Base-by-base conservation (phyloP, 2,888 invertebrate species). In the Leucoptera coffeella region DNA sequence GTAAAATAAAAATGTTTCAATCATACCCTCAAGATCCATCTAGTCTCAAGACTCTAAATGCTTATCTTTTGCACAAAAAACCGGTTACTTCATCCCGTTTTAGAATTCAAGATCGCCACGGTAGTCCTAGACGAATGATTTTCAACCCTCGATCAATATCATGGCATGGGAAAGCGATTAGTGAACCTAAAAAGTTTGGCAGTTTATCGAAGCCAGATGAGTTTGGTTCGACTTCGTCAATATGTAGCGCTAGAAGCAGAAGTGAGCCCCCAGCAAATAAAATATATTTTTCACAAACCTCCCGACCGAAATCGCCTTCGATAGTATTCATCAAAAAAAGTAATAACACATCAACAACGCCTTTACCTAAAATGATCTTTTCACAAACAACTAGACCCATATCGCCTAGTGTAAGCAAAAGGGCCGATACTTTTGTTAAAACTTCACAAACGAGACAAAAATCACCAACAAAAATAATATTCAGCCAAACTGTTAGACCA, bases 41-140 rank as follows among this genome's bases (percentile, higher is more conserved):
- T 33, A 61, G 74, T 15, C 77, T 81, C 30, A 78, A 80, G 28
- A 74, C 77, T 6, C 48, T 80, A 33, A 80, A 77, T 42, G 67
- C 78, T 15, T 86, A 84, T 43, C 59, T 84, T 21, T 71, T 76
- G 22, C 74, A 81, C 38, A 78, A 81, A 34, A 78, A 77, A 41
- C 82, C 85, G 4, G 84, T 85, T 0, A 76, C 79, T 2, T 75
- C 81, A 36, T 85, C 85, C 2, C 78, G 80, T 39, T 85, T 86
- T 47, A 75, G 75, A 40, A 73, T 75, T 38, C 73, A 79, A 61
- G 85, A 85, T 39, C 69, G 67, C 32, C 48, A 46, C 42, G 53
- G 45, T 30, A 78, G 62, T 44, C 76, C 59, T 30, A 50, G n/a
- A n/a, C n/a, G n/a, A n/a, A n/a, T 43, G 8, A 42, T 67, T 35